Evolutionary conservation across 2,113 vertebrate species (phyloP).

Genomic region (Oxygymnocypris stewartii): DNA sequence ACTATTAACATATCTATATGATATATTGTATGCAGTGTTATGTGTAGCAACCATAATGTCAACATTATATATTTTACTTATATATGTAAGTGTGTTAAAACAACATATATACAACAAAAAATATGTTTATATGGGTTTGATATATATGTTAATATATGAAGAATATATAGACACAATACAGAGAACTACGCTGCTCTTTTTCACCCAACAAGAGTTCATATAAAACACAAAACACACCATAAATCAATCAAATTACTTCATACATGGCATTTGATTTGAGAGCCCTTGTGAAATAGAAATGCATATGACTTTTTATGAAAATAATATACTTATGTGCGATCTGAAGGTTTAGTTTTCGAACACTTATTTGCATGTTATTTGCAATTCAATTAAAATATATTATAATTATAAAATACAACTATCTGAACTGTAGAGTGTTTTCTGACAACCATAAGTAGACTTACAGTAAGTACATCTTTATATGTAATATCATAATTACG

Average conservation of each 20-base stretch:
- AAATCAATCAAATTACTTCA: neutral
- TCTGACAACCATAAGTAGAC: neutral
- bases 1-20: too few species aligned
- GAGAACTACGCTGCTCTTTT: too few species aligned
- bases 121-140: too few species aligned
- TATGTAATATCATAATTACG: neutral
- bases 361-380: too few species aligned
- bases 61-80: too few species aligned
- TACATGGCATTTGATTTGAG: neutral
- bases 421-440: neutral
- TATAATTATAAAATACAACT: neutral
- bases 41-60: too few species aligned
- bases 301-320: neutral
- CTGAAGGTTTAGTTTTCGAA: too few species aligned
- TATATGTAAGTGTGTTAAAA: too few species aligned
- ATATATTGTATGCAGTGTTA: too few species aligned
- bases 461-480: neutral
- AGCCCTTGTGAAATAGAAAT: neutral
- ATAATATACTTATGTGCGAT: neutral
- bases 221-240: slow-evolving; percentile 37
- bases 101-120: too few species aligned
- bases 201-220: neutral
- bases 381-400: neutral
- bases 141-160: too few species aligned
- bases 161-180: too few species aligned